Percentiles rank a stretch among this genome's conserved stretches.
These are phyloP conservation scores for Podarcis lilfordi DNA, from an alignment of 2,797 vertebrate genomes.

Conservation along the genomic window DNA sequence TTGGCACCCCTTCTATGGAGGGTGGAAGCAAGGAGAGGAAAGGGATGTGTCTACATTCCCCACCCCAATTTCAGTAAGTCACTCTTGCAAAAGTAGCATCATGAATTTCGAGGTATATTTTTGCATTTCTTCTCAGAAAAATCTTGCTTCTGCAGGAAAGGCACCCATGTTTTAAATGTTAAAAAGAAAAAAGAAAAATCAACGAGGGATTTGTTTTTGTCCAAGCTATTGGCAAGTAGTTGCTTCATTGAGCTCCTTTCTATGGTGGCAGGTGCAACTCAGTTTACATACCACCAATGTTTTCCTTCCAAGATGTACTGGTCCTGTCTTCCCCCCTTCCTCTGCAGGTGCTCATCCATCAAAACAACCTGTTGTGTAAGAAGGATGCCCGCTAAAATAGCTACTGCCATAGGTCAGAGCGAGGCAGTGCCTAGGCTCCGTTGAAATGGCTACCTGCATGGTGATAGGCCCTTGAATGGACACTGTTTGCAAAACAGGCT, in stretches of 20 bases:
- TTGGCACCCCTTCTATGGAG: not conserved
- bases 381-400: conserved; percentile 82
- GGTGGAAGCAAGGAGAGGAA: not conserved
- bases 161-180: not conserved
- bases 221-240: rapidly evolving
- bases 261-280: not conserved
- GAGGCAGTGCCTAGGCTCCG: conserved; percentile 84
- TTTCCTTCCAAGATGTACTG: not conserved
- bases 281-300: not conserved
- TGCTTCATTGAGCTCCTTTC: not conserved
- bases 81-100: conserved; percentile 9
- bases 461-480: conserved; percentile 81
- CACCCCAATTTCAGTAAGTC: not conserved
- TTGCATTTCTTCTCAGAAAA: conserved; percentile 5
- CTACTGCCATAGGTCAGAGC: conserved; percentile 80
- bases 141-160: conserved; percentile 7
- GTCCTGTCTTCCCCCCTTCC: conserved; percentile 54
- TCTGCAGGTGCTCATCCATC: conserved; percentile 79
- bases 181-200: not conserved
- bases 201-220: rapidly evolving
- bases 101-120: conserved; percentile 29
- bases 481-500: conserved; percentile 72
- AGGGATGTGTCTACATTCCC: not conserved
- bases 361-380: conserved; percentile 83
- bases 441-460: conserved; percentile 82